phyloP scores from a whole-genome alignment of 1,140 invertebrate species.

The Cydia splendana region DNA sequence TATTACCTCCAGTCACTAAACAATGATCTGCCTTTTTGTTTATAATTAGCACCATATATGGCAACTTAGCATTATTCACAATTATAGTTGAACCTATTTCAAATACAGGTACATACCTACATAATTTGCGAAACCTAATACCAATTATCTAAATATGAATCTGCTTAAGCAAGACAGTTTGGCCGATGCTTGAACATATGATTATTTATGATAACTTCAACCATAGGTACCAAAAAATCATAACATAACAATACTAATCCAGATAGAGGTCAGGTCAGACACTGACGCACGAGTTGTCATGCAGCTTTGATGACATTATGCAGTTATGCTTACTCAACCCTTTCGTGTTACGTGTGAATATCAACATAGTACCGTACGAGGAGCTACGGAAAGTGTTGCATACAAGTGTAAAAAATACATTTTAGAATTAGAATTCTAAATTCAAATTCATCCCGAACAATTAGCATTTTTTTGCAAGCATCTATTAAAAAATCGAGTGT shows the following conservation, averaged over 20 bases:
- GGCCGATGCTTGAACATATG: no score
- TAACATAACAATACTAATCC: constrained; percentile 2
- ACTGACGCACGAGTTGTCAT: constrained; percentile 25
- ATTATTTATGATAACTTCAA: no score
- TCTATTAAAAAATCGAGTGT: background rate
- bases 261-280: constrained; percentile 15
- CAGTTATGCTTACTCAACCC: no score
- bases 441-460: background rate
- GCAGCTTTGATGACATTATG: background rate
- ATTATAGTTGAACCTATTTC: no score
- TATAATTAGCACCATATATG: background rate
- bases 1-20: background rate
- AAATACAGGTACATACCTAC: no score
- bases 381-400: background rate
- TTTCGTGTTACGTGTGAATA: background rate
- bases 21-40: background rate
- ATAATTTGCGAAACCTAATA: no score
- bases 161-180: no score
- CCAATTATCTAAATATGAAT: no score
- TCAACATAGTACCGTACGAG: background rate
- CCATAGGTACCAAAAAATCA: background rate
- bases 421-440: no score
- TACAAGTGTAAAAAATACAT: background rate
- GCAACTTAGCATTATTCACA: no score
- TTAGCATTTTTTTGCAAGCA: background rate